phyloP scores from a whole-genome alignment of 1,140 invertebrate genomes.

The Drosophila kanapiae region DNA sequence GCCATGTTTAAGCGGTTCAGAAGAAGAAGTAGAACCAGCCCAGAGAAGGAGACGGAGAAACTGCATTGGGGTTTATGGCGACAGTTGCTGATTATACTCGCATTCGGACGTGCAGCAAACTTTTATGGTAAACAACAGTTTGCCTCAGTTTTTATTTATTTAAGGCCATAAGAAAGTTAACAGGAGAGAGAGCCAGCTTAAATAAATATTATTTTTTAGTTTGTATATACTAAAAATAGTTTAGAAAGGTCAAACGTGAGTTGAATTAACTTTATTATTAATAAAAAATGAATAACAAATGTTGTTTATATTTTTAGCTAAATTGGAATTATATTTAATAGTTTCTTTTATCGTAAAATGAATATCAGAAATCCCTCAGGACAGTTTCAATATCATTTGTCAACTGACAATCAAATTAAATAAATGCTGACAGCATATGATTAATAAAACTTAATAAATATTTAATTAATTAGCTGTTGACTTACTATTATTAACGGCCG shows the following conservation, averaged over 20 bases:
- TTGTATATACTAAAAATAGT: too few species aligned
- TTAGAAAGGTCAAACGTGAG: neutral
- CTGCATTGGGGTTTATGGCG: slow-evolving; percentile 44
- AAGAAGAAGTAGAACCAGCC: slow-evolving; percentile 5
- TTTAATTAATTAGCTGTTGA: neutral
- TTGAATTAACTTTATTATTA: neutral
- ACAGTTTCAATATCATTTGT: neutral
- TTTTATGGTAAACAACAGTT: slow-evolving; percentile 37
- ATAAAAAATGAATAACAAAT: neutral
- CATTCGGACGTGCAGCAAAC: slow-evolving; percentile 36
- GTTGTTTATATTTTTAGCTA: neutral
- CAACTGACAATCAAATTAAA: neutral
- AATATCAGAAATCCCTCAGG: neutral
- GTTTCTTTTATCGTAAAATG: too few species aligned
- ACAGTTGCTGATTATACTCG: slow-evolving; percentile 42
- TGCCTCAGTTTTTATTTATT: slow-evolving; percentile 15
- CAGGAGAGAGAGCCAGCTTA: neutral
- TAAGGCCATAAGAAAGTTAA: slow-evolving; percentile 14
- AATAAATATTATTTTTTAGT: slow-evolving; percentile 8
- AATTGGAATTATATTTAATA: too few species aligned
- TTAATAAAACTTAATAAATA: neutral
- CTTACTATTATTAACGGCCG: neutral
- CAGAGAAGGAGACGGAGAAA: neutral
- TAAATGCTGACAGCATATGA: too few species aligned
- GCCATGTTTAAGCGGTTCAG: slow-evolving; percentile 8